Evolutionary conservation across 1,140 invertebrate species (phyloP).

Genomic region (Sarcophaga bullata): DNA sequence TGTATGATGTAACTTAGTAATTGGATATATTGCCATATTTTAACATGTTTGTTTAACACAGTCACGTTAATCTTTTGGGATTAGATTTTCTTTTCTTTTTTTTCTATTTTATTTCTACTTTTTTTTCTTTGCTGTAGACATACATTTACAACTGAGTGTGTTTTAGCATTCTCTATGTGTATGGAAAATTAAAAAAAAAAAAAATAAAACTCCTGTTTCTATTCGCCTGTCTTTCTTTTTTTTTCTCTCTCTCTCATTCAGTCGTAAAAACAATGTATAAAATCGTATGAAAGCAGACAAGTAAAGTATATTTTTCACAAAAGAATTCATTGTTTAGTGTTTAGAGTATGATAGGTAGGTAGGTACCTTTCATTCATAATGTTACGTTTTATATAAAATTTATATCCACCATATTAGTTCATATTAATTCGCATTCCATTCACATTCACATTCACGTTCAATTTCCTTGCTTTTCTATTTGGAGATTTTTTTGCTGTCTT

Average conservation of each 20-base stretch:
- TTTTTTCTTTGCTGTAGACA: neutral
- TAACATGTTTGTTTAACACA: conserved; percentile 36
- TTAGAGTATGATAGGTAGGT: too few relatives aligned
- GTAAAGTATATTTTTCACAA: conserved; percentile 16
- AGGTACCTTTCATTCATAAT: too few relatives aligned
- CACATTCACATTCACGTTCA: neutral
- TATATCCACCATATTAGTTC: too few relatives aligned
- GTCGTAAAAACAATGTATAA: conserved; percentile 12
- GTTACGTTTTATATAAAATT: too few relatives aligned
- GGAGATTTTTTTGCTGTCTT: neutral
- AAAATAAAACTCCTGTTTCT: neutral
- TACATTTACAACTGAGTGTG: neutral
- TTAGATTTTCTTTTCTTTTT: conserved; percentile 28
- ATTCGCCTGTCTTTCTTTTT: neutral
- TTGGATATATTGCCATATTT: conserved; percentile 37
- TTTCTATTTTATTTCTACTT: neutral
- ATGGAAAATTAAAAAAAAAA: neutral
- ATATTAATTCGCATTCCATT: neutral
- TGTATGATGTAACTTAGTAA: conserved; percentile 20
- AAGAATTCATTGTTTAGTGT: neutral
- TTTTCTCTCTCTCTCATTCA: neutral
- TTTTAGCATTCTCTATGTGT: neutral
- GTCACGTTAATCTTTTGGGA: conserved; percentile 37
- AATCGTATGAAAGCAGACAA: conserved; percentile 5
- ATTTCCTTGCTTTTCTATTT: neutral